Evolutionary conservation across 1,140 invertebrate genomes (phyloP).

Genomic region (Hesperophylax magnus): DNA sequence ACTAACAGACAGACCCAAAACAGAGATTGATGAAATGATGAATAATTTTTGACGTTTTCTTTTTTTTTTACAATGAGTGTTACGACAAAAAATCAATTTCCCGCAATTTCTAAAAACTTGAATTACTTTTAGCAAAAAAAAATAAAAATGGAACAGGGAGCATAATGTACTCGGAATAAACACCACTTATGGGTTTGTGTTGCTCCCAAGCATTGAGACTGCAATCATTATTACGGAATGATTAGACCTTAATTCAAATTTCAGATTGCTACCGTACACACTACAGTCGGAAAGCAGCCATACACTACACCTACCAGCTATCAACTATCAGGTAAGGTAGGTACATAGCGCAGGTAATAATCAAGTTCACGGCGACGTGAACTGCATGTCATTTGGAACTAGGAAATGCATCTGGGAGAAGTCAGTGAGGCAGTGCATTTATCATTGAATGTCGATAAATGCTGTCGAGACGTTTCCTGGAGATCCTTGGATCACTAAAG

Average conservation of each 20-base stretch:
- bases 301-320: too few relatives aligned
- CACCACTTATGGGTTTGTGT: conserved; percentile 11
- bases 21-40: too few relatives aligned
- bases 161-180: conserved; percentile 2
- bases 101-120: too few relatives aligned
- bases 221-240: not conserved
- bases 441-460: conserved; percentile 31
- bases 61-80: too few relatives aligned
- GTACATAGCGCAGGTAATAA: not conserved
- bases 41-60: too few relatives aligned
- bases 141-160: not conserved
- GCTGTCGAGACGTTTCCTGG: conserved; percentile 4
- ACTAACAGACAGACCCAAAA: too few relatives aligned
- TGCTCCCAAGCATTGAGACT: conserved; percentile 4
- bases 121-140: too few relatives aligned
- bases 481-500: not conserved
- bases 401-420: conserved; percentile 6
- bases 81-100: too few relatives aligned
- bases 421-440: conserved; percentile 12
- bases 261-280: conserved; percentile 3
- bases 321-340: too few relatives aligned
- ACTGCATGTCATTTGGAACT: conserved; percentile 8
- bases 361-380: conserved; percentile 15
- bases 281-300: too few relatives aligned
- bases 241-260: conserved; percentile 12